Evolutionary conservation across 2,888 invertebrate genomes (phyloP).

Genomic region (Eupeodes luniger): DNA sequence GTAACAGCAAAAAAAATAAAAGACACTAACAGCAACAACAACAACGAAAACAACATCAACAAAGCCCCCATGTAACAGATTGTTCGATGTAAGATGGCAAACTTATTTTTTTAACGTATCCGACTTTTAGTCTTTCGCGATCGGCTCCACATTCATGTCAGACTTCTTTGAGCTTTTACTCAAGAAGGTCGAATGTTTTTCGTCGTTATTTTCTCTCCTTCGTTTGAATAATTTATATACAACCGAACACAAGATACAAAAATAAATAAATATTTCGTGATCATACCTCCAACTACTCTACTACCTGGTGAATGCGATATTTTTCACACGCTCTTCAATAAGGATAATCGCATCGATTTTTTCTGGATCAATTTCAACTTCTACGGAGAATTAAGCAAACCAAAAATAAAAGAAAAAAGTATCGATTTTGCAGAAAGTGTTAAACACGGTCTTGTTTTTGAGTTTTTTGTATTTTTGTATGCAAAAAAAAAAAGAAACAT

Average conservation of each 20-base stretch:
- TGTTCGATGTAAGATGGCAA: conserved; percentile 70
- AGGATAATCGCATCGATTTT: conserved; percentile 51
- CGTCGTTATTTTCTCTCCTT: conserved; percentile 61
- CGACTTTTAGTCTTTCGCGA: conserved; percentile 76
- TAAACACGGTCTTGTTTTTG: conserved; percentile 50
- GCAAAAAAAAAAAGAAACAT: conserved; percentile 56
- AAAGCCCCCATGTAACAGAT: conserved; percentile 69
- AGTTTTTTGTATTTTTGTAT: conserved; percentile 23
- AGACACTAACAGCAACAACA: conserved; percentile 6
- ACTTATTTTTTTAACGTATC: conserved; percentile 62
- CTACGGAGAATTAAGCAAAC: background rate
- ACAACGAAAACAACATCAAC: conserved; percentile 41
- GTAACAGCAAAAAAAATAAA: background rate
- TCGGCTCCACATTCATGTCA: conserved; percentile 78
- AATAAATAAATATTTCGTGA: conserved; percentile 46
- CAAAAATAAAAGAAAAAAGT: background rate
- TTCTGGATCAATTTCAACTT: conserved; percentile 23
- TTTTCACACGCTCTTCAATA: conserved; percentile 70
- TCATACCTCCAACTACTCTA: conserved; percentile 32
- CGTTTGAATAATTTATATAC: conserved; percentile 42
- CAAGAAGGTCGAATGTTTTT: conserved; percentile 83
- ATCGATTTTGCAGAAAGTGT: conserved; percentile 55
- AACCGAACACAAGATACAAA: background rate
- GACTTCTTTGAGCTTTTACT: conserved; percentile 84
- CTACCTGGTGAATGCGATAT: conserved; percentile 55